Percentiles rank a stretch among this genome's conserved stretches.
Evolutionary conservation across 2,113 vertebrate genomes (phyloP).

Genomic region (Indicator maculatus): DNA sequence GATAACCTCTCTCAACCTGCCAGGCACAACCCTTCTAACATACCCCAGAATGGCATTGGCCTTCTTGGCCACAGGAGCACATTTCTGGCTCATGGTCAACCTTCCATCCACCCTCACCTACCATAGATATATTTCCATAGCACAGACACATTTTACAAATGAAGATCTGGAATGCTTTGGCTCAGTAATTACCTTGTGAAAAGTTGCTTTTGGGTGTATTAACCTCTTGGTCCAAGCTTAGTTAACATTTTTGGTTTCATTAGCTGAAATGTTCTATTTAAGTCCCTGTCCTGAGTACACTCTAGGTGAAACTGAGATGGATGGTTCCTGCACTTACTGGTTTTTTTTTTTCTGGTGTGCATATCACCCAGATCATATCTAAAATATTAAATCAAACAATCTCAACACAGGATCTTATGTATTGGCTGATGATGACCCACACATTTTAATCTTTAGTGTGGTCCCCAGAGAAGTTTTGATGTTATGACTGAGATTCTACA

Average conservation of each 20-base stretch:
- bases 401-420: accelerated
- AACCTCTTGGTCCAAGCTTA: neutral
- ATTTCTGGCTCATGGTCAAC: no score
- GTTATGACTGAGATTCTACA: neutral
- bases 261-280: neutral
- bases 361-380: neutral
- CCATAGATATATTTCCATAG: neutral
- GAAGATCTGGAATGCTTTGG: neutral
- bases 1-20: no score
- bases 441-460: neutral
- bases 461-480: neutral
- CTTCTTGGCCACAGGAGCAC: no score
- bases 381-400: neutral
- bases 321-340: neutral
- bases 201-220: neutral
- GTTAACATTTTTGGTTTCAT: neutral
- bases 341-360: neutral
- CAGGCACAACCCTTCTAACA: no score
- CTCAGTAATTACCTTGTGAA: neutral
- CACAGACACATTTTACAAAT: neutral
- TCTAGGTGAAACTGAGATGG: neutral
- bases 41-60: no score
- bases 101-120: no score
- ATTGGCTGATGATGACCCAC: neutral
- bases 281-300: neutral